Conservation (phyloP, 92 coral and sea anemone species). For the Isaurus tuberculatus region DNA sequence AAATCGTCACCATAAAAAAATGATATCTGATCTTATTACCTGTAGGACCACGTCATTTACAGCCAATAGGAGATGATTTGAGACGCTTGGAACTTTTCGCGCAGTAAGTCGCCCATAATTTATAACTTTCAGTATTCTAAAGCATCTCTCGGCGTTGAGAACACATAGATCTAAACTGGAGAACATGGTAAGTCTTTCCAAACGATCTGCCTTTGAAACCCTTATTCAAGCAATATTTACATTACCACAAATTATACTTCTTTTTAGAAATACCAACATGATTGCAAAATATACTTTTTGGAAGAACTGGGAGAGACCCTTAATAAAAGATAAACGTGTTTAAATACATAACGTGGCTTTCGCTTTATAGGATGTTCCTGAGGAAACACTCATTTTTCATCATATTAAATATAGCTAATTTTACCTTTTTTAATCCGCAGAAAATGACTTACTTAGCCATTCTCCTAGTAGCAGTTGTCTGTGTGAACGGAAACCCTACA, state of each 20-base stretch:
- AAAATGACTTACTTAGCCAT: constrained; percentile 82
- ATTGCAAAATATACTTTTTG: background rate
- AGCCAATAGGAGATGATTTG: constrained; percentile 54
- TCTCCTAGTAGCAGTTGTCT: constrained; percentile 85
- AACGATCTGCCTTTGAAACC: background rate
- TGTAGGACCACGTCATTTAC: constrained; percentile 62
- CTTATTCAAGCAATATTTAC: background rate
- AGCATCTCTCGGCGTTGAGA: constrained; percentile 74
- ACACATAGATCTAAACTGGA: constrained; percentile 63
- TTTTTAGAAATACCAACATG: background rate
- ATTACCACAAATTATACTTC: background rate
- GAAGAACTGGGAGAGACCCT: background rate
- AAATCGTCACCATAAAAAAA: constrained; percentile 61
- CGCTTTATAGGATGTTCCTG: background rate
- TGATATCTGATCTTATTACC: constrained; percentile 60
- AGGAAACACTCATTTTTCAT: background rate
- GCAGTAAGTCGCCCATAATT: constrained; percentile 88
- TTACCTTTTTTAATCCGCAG: constrained; percentile 40
- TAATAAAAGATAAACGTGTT: background rate
- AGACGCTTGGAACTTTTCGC: constrained; percentile 58
- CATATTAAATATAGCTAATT: background rate
- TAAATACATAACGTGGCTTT: background rate
- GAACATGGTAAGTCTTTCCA: constrained; percentile 70
- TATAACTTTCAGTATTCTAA: constrained; percentile 84
- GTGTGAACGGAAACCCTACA: constrained; percentile 83